Evolutionary conservation across 2,113 vertebrate species (phyloP), one percentile per base, ranked within the genome.

Genomic region (Empidonax traillii): DNA sequence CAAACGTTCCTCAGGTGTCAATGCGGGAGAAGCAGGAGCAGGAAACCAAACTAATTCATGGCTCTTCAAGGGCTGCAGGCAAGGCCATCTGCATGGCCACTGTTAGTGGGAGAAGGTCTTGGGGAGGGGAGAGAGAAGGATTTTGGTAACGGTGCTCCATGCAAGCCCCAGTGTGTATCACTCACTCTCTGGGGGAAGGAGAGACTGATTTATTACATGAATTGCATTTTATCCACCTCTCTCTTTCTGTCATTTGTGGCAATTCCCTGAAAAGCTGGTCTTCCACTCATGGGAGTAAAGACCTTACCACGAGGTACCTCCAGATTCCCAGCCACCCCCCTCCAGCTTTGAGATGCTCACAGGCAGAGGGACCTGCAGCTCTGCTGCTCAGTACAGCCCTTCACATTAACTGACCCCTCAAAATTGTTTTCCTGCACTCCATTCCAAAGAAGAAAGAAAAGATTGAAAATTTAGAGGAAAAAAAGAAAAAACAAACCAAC

Each of bases 281-380:
- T 66, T 22, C 31, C n/a, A 25, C 35, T 67, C 20, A 33, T 2
- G 1, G 10, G 4, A 58, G 5, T 37, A 31, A 56, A 66, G 56
- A 58, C 15, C 49, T 63, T 8, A 43, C n/a, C 2, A 0, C 3
- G 15, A 71, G 28, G 1, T 4, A 59, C 22, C 52, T 43, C 51
- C 61, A 35, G 5, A 21, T 43, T 78, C 20, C n/a, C 41, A 56
- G 6, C 24, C 27, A 66, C 23, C 20, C 51, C 35, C 46, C 35
- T 76, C 53, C 67, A 62, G 19, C 25, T 74, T 13, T 3, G 2
- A 56, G 51, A n/a, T 0, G 3, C 49, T 46, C 35, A n/a, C 0
- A 0, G 52, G 58, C 47, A 72, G 43, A 79, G 25, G 21, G 9
- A 37, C 35, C 44, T n/a, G 53, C 7, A 39, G 47, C 62, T 79